Evolutionary conservation across 2,888 invertebrate genomes (phyloP), one percentile per base, ranked within the genome.

Genomic region (Clitarchus hookeri): DNA sequence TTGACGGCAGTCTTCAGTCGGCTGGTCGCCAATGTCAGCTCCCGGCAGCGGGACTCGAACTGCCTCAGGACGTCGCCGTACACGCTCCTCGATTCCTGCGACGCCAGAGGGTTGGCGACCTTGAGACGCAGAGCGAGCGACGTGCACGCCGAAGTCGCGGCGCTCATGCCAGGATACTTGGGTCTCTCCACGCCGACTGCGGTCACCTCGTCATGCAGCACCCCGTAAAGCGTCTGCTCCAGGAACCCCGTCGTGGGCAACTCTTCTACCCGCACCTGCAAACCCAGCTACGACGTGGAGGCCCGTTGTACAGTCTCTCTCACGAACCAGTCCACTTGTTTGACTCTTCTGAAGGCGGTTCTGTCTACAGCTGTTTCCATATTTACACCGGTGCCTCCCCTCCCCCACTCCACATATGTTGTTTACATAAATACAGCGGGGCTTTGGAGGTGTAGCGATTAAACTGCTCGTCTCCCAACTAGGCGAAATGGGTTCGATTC

Each of bases 151-250:
- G 82, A 82, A 2, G 36, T 13, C 36, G 3, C 27, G 16, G 19
- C 36, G 82, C 44, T n/a, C 27, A 36, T 13, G 13, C 82, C 82
- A 1, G 82, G 82, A 36, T 82, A 36, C 36, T 36, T 82, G 82
- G 82, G 82, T 36, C 82, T 26, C 36, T 26, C 13, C 25, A 23
- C 79, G 79, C 25, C 27, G 26, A 79, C 79, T 6, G 82, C 82
- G 16, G 82, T 36, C 36, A 82, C 13, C 27, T 3, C 27, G 16
- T 79, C 27, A 4, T 27, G 79, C 25, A 79, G 11, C 79, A 25
- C 79, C 25, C 16, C 79, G 25, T 23, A 23, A 11, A 82, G 27
- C 8, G 82, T 82, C 82, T 82, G 82, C 82, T 82, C 82, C 82
- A 82, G 82, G 82, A 36, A 82, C 1, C 82, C 82, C 19, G 23